Evolutionary conservation across 2,888 invertebrate genomes (phyloP), one percentile per base, ranked within the genome.

Genomic region (Himalopsyche tibetana): DNA sequence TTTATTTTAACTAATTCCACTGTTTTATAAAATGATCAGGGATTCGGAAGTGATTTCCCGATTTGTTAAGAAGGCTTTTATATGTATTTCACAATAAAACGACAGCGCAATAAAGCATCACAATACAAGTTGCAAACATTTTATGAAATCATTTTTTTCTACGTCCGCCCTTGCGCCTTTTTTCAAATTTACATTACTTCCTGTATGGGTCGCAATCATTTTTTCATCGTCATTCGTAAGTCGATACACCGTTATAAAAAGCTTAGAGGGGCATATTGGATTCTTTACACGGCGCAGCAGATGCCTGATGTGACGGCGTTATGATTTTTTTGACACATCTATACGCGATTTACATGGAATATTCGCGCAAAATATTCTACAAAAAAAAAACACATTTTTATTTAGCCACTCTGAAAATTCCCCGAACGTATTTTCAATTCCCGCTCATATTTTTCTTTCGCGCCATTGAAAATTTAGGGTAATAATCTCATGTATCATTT

Each of bases 301-400:
- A 63, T 63, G 63, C 11, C 63, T 63, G 63, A 19, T 63, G 63
- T 63, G 63, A 63, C 9, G 63, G 63, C 28, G 28, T 63, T 63
- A 63, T 63, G 63, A 63, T 63, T 63, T 63, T 51, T 63, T 63
- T 63, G 63, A 63, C 63, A 63, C 63, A 63, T 63, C 63, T 63
- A n/a, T 28, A 28, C 28, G 11, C 63, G 63, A 63, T 63, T 63
- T 63, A 63, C 63, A 63, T 63, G 63, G 19, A 63, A 63, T 51
- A 51, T 51, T 51, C 51, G 51, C 15, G 15, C 12, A 63, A 63
- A 11, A 63, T 28, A 11, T 19, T 63, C 2, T 8, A 6, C 19
- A 19, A 63, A 56, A 56, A n/a, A 56, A 56, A 42, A 80, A 80
- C n/a, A n/a, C 80, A 38, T 42, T 80, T 80, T 80, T 80, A 80